Evolutionary conservation across 2,888 invertebrate species (phyloP).

Genomic region (Mythimna vitellina): DNA sequence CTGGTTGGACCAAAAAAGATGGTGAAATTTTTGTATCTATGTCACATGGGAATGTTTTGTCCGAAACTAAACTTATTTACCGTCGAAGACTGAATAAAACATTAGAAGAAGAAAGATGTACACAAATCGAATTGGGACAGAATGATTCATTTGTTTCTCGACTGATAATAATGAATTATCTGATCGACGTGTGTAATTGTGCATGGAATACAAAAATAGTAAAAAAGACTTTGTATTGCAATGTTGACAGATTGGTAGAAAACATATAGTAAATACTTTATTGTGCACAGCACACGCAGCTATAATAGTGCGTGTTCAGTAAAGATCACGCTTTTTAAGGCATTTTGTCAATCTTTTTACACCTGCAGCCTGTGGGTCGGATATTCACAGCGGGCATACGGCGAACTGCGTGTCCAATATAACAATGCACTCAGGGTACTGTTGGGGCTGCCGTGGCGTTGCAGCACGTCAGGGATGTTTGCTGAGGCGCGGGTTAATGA

Average conservation of each 20-base stretch:
- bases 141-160: constrained; percentile 77
- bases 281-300: too few species aligned
- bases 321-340: too few species aligned
- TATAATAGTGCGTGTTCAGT: too few species aligned
- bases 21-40: constrained; percentile 84
- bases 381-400: too few species aligned
- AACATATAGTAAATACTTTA: too few species aligned
- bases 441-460: too few species aligned
- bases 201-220: constrained; percentile 29
- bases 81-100: constrained; percentile 84
- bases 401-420: too few species aligned
- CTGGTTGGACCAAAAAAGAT: constrained; percentile 52
- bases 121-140: constrained; percentile 78
- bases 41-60: constrained; percentile 89
- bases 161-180: constrained; percentile 68
- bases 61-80: constrained; percentile 89
- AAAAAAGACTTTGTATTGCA: neutral
- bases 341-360: too few species aligned
- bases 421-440: too few species aligned
- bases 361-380: too few species aligned
- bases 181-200: constrained; percentile 57
- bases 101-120: constrained; percentile 81
- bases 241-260: neutral
- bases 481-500: too few species aligned
- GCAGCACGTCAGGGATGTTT: too few species aligned